These are phyloP conservation scores for Sinocyclocheilus grahami DNA, from an alignment of 2,113 vertebrate species.

Conservation along the genomic window DNA sequence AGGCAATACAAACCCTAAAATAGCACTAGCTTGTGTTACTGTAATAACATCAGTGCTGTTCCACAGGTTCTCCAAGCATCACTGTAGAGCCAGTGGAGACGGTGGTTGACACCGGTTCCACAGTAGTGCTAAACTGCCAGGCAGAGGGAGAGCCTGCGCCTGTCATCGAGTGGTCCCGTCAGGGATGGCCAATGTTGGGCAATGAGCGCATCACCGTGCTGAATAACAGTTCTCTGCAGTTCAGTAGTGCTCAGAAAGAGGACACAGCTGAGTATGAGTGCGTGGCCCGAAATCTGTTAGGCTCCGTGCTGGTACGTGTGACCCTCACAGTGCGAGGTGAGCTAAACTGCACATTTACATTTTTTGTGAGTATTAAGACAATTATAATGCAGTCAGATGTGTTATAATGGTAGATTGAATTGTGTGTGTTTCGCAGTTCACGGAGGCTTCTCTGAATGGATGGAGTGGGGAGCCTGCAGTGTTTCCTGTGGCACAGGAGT, in stretches of 20 bases:
- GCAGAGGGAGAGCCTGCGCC: slow-evolving; percentile 87
- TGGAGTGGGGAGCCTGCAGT: slow-evolving; percentile 87
- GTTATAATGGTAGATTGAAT: neutral
- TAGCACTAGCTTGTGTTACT: neutral
- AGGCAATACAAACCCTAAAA: neutral
- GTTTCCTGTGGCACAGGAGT: slow-evolving; percentile 86
- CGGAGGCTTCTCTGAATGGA: slow-evolving; percentile 89
- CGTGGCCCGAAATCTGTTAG: slow-evolving; percentile 88
- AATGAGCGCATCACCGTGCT: slow-evolving; percentile 74
- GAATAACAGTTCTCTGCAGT: slow-evolving; percentile 82
- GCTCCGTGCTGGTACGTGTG: slow-evolving; percentile 82
- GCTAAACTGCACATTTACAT: slow-evolving; percentile 38
- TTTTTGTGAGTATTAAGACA: neutral
- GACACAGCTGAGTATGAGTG: slow-evolving; percentile 92
- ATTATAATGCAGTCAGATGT: neutral
- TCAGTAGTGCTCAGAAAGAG: slow-evolving; percentile 80
- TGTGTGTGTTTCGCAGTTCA: slow-evolving; percentile 78
- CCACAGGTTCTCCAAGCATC: slow-evolving; percentile 84
- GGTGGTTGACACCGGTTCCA: slow-evolving; percentile 80
- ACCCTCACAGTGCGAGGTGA: slow-evolving; percentile 86
- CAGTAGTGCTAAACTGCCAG: slow-evolving; percentile 84
- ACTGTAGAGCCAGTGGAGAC: slow-evolving; percentile 81
- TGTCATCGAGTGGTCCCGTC: slow-evolving; percentile 82
- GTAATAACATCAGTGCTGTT: neutral
- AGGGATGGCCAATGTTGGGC: slow-evolving; percentile 75